Evolutionary conservation across 2,888 invertebrate genomes (phyloP).

Genomic region (Archaeoteleia sp.): DNA sequence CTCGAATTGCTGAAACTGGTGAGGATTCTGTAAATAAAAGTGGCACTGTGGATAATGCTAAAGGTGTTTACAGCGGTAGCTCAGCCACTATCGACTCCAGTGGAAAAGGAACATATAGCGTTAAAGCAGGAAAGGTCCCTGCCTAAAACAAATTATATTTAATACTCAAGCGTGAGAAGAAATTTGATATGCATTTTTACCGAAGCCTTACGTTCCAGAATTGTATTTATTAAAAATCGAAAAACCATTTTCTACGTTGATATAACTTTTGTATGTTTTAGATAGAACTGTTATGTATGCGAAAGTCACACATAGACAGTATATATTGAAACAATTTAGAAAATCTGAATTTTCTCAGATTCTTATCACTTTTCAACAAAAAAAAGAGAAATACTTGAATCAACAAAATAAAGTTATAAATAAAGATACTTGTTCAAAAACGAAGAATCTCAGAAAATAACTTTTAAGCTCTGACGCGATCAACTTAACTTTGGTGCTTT

Average conservation of each 20-base stretch:
- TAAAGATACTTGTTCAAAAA: neutral
- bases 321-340: neutral
- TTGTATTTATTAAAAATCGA: slow-evolving; percentile 5
- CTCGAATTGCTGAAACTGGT: slow-evolving; percentile 72
- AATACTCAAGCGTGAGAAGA: neutral
- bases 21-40: slow-evolving; percentile 70
- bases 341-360: slow-evolving; percentile 1
- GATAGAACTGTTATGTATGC: neutral
- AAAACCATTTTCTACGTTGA: neutral
- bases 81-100: slow-evolving; percentile 74
- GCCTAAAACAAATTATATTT: slow-evolving; percentile 6
- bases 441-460: slow-evolving; percentile 10
- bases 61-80: slow-evolving; percentile 76
- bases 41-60: slow-evolving; percentile 73
- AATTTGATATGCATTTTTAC: neutral
- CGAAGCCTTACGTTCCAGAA: neutral
- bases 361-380: no score
- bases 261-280: neutral
- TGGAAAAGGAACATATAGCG: slow-evolving; percentile 76
- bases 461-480: no score
- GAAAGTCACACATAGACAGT: no score
- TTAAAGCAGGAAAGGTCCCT: slow-evolving; percentile 74
- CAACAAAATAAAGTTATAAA: neutral
- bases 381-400: no score
- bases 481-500: no score